Base-by-base conservation (phyloP, 1,140 invertebrate species). In the Atta cephalotes region DNA sequence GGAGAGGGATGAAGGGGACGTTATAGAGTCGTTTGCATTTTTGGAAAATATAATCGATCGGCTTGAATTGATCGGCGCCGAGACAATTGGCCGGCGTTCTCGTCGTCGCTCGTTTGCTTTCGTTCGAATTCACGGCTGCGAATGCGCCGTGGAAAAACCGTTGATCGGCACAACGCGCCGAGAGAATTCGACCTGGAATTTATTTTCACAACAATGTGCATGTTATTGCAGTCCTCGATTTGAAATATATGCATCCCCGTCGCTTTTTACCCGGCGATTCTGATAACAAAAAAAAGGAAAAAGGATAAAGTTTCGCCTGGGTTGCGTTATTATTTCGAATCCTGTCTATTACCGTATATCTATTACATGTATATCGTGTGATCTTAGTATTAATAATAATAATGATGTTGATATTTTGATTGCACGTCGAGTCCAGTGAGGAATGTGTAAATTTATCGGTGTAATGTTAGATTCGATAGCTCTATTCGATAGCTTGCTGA, bases 21-120 rank as follows among this genome's bases (percentile, higher is more conserved):
- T 79, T 56, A 74, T 60, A 66, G 82, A 80, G 58, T 86, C 74
- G 56, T 86, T 80, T 87, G 80, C 63, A 72, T 68, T 65, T 85
- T 77, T 80, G 84, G 84, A 86, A 88, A 88, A 66, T 90, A 87
- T 89, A 90, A 90, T 89, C 84, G 88, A 63, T 49, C 65, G 45
- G 74, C 51, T 85, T 77, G 74, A 85, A 84, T 84, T 84, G 80
- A 84, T 84, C 70, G 80, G 53, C 25, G n/a, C 31, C 62, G 79
- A 71, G 60, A 72, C 89, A 87, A 68, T 74, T 77, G 80, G 25
- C 60, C 76, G 60, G 80, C 63, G 25, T 10, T 45, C 14, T 79
- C 62, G 78, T 85, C 78, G 71, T 56, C 31, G 82, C 62, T 51
- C 60, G 82, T 85, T 85, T 78, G 82, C 71, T 79, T 79, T 85